Evolutionary conservation across 2,113 vertebrate species (phyloP).

Genomic region (Plecturocebus donacophilus): DNA sequence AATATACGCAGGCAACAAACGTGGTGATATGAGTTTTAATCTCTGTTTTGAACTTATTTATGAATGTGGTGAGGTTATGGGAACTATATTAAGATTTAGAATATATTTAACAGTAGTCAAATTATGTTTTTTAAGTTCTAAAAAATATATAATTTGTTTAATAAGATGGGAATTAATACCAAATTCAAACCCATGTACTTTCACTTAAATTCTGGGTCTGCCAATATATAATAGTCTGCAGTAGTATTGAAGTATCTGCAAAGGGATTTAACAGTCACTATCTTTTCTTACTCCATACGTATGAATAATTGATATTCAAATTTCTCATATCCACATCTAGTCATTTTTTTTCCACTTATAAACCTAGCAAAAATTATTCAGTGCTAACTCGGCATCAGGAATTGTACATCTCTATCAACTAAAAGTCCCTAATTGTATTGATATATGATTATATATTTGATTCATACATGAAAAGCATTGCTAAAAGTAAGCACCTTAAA

Average conservation of each 20-base stretch:
- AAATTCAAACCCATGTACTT: neutral
- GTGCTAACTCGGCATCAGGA: neutral
- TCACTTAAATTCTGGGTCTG: neutral
- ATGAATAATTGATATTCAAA: neutral
- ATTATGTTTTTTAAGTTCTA: neutral
- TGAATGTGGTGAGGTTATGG: neutral
- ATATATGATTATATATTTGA: neutral
- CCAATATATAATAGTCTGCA: neutral
- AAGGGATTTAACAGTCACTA: neutral
- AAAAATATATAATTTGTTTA: neutral
- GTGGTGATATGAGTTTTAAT: neutral
- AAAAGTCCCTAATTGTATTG: neutral
- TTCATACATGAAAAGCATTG: neutral
- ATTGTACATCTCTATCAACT: neutral
- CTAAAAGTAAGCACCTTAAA: neutral
- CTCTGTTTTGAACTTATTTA: neutral
- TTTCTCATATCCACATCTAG: neutral
- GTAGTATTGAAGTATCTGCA: neutral
- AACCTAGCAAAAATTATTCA: neutral
- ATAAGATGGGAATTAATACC: neutral
- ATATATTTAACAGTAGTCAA: neutral
- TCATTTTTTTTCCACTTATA: neutral
- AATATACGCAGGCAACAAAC: neutral
- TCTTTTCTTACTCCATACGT: neutral
- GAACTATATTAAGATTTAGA: neutral